Percentiles rank a stretch among this genome's conserved stretches.
These are phyloP conservation scores for Hyles vespertilio DNA, from an alignment of 1,140 invertebrate genomes.

Conservation along the genomic window DNA sequence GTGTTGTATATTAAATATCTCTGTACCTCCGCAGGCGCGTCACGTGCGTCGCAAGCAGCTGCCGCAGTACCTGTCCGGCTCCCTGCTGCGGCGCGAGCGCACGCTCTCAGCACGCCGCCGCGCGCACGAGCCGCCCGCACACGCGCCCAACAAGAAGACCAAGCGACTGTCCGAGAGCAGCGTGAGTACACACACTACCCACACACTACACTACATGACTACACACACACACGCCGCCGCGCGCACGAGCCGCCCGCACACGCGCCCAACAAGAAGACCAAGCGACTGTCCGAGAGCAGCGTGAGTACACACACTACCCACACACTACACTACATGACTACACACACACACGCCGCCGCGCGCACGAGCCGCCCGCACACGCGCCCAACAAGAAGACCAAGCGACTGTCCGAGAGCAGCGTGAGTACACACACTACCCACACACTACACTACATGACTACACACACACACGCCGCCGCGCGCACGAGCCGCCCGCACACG, in stretches of 20 bases:
- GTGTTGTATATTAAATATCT: no score
- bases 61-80: slow-evolving; percentile 83
- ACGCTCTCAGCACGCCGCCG: slow-evolving; percentile 49
- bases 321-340: no score
- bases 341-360: slow-evolving; percentile 45
- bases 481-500: slow-evolving; percentile 10
- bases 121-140: slow-evolving; percentile 12
- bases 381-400: slow-evolving; percentile 54
- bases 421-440: slow-evolving; percentile 11
- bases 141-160: slow-evolving; percentile 45
- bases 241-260: slow-evolving; percentile 10
- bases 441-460: no score
- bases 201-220: no score
- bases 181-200: slow-evolving; percentile 21
- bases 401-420: slow-evolving; percentile 58
- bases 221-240: slow-evolving; percentile 44
- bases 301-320: slow-evolving; percentile 20
- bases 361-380: slow-evolving; percentile 10
- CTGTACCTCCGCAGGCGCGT: slow-evolving; percentile 65
- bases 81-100: slow-evolving; percentile 83
- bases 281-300: slow-evolving; percentile 58
- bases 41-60: slow-evolving; percentile 86
- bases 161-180: slow-evolving; percentile 61
- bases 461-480: slow-evolving; percentile 44
- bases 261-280: slow-evolving; percentile 49